These are phyloP conservation scores for Drepana falcataria DNA, from an alignment of 2,888 invertebrate genomes.

Conservation along the genomic window DNA sequence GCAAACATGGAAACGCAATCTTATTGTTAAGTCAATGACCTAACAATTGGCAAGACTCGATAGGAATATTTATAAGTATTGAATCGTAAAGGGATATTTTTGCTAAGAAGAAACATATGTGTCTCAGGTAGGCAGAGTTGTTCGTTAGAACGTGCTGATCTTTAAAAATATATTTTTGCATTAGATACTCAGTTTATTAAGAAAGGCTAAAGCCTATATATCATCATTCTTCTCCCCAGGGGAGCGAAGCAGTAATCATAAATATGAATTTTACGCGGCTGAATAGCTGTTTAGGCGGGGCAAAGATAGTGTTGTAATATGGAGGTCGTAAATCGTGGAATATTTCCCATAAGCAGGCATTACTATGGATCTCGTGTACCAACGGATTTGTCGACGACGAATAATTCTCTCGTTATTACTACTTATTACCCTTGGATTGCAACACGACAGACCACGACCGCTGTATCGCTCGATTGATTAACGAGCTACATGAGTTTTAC, in stretches of 20 bases:
- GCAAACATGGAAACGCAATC: constrained; percentile 47
- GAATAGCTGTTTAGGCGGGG: constrained; percentile 22
- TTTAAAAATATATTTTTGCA: no score
- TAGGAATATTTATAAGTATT: constrained; percentile 6
- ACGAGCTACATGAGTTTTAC: constrained; percentile 39
- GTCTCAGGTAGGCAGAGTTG: no score
- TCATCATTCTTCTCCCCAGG: no score
- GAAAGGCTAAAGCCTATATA: no score
- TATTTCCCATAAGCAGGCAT: constrained; percentile 47
- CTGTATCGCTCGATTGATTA: constrained; percentile 50
- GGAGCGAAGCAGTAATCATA: no score
- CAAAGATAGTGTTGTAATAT: constrained; percentile 43
- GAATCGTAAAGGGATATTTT: constrained; percentile 3
- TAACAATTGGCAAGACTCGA: constrained; percentile 8
- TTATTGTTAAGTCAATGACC: constrained; percentile 25
- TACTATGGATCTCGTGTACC: constrained; percentile 48
- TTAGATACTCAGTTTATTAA: no score
- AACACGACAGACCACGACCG: constrained; percentile 40
- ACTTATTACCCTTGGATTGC: constrained; percentile 37
- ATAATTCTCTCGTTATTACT: constrained; percentile 27
- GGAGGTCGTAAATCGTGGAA: constrained; percentile 35
- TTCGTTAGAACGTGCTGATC: no score
- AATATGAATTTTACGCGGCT: no score
- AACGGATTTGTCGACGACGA: constrained; percentile 32
- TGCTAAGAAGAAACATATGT: no score